Percentiles rank a stretch among this genome's conserved stretches.
phyloP scores from a whole-genome alignment of 2,888 invertebrate species.

The Drosophila meridionalis region DNA sequence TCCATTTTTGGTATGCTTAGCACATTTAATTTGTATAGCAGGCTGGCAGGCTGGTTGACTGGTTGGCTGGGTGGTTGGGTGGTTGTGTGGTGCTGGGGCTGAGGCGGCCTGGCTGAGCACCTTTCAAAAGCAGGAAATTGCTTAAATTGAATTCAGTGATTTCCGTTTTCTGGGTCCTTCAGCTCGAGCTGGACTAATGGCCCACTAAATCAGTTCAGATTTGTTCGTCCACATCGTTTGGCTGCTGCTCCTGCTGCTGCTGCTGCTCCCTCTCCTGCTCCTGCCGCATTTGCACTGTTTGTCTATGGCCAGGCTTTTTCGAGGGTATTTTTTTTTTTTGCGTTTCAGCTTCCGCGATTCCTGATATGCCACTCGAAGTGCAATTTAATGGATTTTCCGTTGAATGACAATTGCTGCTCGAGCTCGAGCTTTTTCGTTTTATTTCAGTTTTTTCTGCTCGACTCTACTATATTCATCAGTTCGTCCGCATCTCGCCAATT shows the following conservation, averaged over 20 bases:
- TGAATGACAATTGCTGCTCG: slow-evolving; percentile 26
- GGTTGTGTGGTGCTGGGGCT: background rate
- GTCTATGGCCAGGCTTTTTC: slow-evolving; percentile 7
- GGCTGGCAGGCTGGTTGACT: background rate
- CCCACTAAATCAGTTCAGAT: slow-evolving; percentile 22
- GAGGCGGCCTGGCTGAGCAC: slow-evolving; percentile 32
- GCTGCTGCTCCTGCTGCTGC: background rate
- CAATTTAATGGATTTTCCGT: slow-evolving; percentile 69
- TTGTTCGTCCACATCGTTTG: slow-evolving; percentile 6
- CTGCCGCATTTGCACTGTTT: slow-evolving; percentile 1
- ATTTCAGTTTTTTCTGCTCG: background rate
- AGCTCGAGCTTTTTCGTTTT: background rate
- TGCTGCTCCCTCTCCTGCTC: background rate
- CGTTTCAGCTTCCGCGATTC: slow-evolving; percentile 1
- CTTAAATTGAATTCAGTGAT: slow-evolving; percentile 75
- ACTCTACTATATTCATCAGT: background rate
- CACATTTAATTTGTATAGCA: slow-evolving; percentile 61
- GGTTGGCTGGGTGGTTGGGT: background rate
- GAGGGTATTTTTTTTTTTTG: background rate
- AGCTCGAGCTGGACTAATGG: slow-evolving; percentile 16
- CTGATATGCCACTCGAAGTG: slow-evolving; percentile 51
- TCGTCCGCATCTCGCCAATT: slow-evolving; percentile 14
- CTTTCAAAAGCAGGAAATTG: slow-evolving; percentile 72
- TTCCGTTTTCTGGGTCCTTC: slow-evolving; percentile 47
- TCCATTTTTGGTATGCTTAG: slow-evolving; percentile 52